Base-by-base conservation (phyloP, 1,140 invertebrate genomes). In the Pogonomyrmex barbatus region DNA sequence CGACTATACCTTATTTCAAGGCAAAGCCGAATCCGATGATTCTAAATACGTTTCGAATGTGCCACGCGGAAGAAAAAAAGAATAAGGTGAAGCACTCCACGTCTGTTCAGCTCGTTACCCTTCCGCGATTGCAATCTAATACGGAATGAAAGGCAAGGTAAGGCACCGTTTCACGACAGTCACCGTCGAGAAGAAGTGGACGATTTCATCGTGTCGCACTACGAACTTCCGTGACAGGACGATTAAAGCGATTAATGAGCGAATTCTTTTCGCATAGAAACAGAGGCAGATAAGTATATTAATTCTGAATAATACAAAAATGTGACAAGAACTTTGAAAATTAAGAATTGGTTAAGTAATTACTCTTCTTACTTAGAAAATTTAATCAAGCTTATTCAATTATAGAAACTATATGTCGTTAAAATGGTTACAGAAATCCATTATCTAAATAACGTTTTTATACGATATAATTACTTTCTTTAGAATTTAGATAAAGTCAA, bases 241-340 rank as follows among this genome's bases (percentile, higher is more conserved):
- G 88, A 89, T 89, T 88, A 89, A 89, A 88, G 71, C 73, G 60
- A 85, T 88, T 89, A 88, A 88, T 36, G 79, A 88, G 86, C 86
- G 87, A 50, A 60, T 56, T 52, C 39, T 83, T 75, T 60, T 82
- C 42, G 42, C 12, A 17, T 50, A 36, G 3, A 58, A 71, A 30
- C 30, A 24, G 30, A 81, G 33, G 6, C 47, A 39, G 62, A 52
- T 6, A 68, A 81, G 14, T 56, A 17, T 8, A 42, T 8, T 67
- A 6, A 47, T 14, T 24, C 9, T 52, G 14, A 52, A 67, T 2
- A 36, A 12, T n/a, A 52, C 3, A 14, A 47, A 4, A 52, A 79
- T 62, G 14, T 50, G 14, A 14, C 2, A 36, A 17, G 12, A 78
- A 36, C 2, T 8, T 56, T 8, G 14, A 33, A 50, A 5, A 47